Evolutionary conservation across 2,888 invertebrate genomes (phyloP).

Genomic region (Anagyrus pseudococci): DNA sequence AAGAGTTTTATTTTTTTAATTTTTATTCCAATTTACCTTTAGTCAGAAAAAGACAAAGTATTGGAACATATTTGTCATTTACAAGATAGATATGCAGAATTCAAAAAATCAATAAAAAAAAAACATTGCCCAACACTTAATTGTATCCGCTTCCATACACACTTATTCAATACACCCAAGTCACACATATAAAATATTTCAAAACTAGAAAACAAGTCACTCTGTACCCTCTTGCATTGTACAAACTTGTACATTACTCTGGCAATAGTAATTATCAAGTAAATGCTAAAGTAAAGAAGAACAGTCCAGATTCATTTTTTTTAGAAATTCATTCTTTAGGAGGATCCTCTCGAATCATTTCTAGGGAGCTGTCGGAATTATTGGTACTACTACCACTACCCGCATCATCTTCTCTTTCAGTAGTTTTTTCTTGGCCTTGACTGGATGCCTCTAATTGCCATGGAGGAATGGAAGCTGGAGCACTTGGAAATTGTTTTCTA

Average conservation of each 20-base stretch:
- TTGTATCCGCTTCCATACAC: constrained; percentile 18
- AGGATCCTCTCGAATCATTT: constrained; percentile 62
- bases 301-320: constrained; percentile 17
- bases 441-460: constrained; percentile 74
- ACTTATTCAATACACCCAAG: constrained; percentile 27
- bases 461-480: constrained; percentile 75
- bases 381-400: constrained; percentile 61
- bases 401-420: constrained; percentile 59
- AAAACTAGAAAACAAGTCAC: constrained; percentile 39
- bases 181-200: constrained; percentile 36
- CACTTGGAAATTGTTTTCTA: constrained; percentile 81
- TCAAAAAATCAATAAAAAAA: constrained; percentile 34
- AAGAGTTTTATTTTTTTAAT: constrained; percentile 32
- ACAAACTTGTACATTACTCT: constrained; percentile 29
- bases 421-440: constrained; percentile 53
- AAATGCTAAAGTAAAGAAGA: constrained; percentile 30
- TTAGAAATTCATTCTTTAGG: constrained; percentile 49
- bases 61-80: constrained; percentile 20
- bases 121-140: constrained; percentile 29
- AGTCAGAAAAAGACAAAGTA: constrained; percentile 24
- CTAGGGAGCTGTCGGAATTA: constrained; percentile 62
- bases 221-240: constrained; percentile 18
- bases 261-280: constrained; percentile 26
- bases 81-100: constrained; percentile 25
- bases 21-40: constrained; percentile 31